Evolutionary conservation across 2,888 invertebrate species (phyloP), one percentile per base, ranked within the genome.

Genomic region (Ecdyonurus torrentis): DNA sequence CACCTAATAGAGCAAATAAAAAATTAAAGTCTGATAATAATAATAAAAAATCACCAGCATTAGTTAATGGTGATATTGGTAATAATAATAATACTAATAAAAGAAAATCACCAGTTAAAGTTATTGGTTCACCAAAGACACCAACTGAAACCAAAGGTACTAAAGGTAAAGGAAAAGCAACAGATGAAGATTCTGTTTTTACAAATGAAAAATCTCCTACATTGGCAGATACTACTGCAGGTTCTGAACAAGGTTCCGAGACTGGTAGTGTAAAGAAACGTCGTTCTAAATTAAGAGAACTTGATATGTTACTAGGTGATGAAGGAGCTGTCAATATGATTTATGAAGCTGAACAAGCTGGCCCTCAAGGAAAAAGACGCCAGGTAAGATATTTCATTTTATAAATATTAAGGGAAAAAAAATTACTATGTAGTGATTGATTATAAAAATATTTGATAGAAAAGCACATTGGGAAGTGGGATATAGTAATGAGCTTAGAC

Each of bases 251-350:
- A n/a, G n/a, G 10, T 55, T 55, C 55, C 20, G 55, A 55, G 20
- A 7, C 37, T 37, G 37, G 37, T 37, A 37, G 37, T 37, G 37
- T n/a, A 10, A 61, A 55, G 61, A 61, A 53, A 24, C 5, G 7
- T 19, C 50, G 22, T 20, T 7, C 23, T 10, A 52, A 52, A n/a
- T 2, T 63, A 7, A 5, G 83, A 22, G 91, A 91, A 76, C 80
- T 91, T 62, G 89, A 90, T 70, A 83, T 79, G 65, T 73, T 91
- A 61, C 75, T 91, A 65, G 87, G 87, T 76, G 91, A 91, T 72
- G 91, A 91, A 72, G 91, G 91, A 1, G 90, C 91, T 2, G 86
- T 89, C 1, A 91, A 91, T 74, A 86, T 91, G 83, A 77, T 91
- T 55, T 89, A 88, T 70, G 86, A 89, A 23, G 81, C 91, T 1